Evolutionary conservation across 2,797 vertebrate species (phyloP).

Genomic region (Otolemur crassicaudatus): DNA sequence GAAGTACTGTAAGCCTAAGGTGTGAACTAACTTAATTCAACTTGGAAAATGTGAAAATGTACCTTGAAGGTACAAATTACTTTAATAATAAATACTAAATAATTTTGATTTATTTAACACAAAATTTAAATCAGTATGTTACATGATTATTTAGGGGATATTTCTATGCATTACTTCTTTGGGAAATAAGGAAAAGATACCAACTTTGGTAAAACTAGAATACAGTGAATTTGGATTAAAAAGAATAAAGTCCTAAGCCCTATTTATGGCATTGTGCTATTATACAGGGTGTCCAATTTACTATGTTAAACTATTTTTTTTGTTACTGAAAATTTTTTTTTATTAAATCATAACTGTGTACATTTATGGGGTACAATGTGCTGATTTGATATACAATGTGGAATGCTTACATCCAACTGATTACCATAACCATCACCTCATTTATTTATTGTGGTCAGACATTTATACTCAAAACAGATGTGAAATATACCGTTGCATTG

Average conservation of each 20-base stretch:
- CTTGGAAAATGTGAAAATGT: conserved; percentile 45
- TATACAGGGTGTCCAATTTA: background rate
- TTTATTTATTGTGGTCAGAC: too few relatives aligned
- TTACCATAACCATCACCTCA: too few relatives aligned
- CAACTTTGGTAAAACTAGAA: background rate
- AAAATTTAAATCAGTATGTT: background rate
- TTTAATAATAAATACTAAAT: conserved; percentile 41
- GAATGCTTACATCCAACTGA: too few relatives aligned
- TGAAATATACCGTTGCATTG: too few relatives aligned
- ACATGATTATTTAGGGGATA: background rate
- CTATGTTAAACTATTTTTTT: too few relatives aligned
- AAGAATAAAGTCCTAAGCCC: background rate
- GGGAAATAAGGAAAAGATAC: background rate
- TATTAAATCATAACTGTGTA: too few relatives aligned
- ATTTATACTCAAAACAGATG: too few relatives aligned
- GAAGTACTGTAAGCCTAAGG: conserved; percentile 22
- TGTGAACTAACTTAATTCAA: conserved; percentile 32
- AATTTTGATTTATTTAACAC: conserved; percentile 44
- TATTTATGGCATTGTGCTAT: background rate
- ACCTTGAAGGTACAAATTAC: conserved; percentile 6
- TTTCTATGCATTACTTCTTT: background rate
- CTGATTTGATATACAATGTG: too few relatives aligned
- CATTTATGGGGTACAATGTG: too few relatives aligned
- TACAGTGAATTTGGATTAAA: conserved; percentile 19
- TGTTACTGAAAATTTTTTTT: too few relatives aligned